phyloP scores from a whole-genome alignment of 2,888 invertebrate species.

The Phorcus lineatus region DNA sequence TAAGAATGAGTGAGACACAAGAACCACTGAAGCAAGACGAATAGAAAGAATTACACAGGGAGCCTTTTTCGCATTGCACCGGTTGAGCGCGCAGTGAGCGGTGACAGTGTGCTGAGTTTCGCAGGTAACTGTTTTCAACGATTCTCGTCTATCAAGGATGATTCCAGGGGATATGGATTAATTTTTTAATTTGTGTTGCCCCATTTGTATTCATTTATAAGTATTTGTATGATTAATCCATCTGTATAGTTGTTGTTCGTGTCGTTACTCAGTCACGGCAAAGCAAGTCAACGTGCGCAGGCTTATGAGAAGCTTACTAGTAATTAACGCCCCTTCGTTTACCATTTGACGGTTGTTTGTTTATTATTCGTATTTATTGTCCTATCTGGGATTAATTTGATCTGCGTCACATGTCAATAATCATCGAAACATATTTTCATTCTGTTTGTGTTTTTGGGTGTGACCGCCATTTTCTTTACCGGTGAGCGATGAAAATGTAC shows the following conservation, averaged over 20 bases:
- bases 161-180: not conserved
- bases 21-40: not conserved
- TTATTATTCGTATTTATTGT: not conserved
- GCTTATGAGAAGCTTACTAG: not conserved
- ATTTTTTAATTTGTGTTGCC: not conserved
- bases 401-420: not conserved
- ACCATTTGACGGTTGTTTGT: not conserved
- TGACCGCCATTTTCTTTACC: constrained; percentile 7
- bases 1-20: not conserved
- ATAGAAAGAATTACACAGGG: not conserved
- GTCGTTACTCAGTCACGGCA: too few species aligned
- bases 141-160: not conserved
- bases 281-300: not conserved
- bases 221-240: too few species aligned
- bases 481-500: not conserved
- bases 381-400: not conserved
- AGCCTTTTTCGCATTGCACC: not conserved
- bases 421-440: not conserved
- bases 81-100: not conserved
- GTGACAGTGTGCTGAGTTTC: not conserved
- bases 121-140: not conserved
- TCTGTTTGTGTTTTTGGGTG: constrained; percentile 1
- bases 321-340: not conserved
- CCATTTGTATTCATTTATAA: not conserved
- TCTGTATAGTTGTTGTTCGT: too few species aligned